Evolutionary conservation across 2,888 invertebrate genomes (phyloP).

Genomic region (Eupithecia abbreviata): DNA sequence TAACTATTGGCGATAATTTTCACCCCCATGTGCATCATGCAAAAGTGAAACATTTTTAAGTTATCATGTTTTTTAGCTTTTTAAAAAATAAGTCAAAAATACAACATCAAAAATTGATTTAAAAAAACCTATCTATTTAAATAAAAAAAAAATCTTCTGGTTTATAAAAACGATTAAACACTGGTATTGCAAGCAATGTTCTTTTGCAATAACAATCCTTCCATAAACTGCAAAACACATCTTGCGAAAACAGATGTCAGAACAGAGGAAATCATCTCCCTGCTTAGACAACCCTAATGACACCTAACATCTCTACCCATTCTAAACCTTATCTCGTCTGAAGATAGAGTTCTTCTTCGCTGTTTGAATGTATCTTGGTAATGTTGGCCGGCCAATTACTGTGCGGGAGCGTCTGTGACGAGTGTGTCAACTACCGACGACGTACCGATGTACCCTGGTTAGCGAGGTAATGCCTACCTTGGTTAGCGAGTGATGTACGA

Average conservation of each 20-base stretch:
- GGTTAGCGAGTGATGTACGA: neutral
- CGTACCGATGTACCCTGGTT: neutral
- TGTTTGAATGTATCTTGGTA: neutral
- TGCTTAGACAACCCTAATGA: constrained; percentile 25
- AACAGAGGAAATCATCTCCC: constrained; percentile 33
- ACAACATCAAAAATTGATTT: too few species aligned
- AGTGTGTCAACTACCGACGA: neutral
- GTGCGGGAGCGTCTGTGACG: neutral
- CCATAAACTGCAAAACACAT: neutral
- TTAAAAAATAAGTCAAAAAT: too few species aligned
- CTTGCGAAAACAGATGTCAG: constrained; percentile 29
- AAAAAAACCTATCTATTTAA: too few species aligned
- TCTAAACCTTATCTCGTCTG: constrained; percentile 14
- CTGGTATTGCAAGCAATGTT: neutral
- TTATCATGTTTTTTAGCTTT: too few species aligned
- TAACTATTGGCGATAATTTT: too few species aligned
- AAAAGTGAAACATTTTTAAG: too few species aligned
- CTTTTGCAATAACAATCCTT: neutral
- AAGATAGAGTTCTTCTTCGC: neutral
- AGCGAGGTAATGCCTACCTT: neutral
- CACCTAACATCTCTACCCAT: constrained; percentile 8
- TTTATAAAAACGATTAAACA: too few species aligned
- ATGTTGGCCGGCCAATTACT: neutral
- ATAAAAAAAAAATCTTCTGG: too few species aligned
- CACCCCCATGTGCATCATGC: too few species aligned